These are phyloP conservation scores for Lamellibrachia luymesi DNA, from an alignment of 1,140 invertebrate genomes.

Conservation along the genomic window DNA sequence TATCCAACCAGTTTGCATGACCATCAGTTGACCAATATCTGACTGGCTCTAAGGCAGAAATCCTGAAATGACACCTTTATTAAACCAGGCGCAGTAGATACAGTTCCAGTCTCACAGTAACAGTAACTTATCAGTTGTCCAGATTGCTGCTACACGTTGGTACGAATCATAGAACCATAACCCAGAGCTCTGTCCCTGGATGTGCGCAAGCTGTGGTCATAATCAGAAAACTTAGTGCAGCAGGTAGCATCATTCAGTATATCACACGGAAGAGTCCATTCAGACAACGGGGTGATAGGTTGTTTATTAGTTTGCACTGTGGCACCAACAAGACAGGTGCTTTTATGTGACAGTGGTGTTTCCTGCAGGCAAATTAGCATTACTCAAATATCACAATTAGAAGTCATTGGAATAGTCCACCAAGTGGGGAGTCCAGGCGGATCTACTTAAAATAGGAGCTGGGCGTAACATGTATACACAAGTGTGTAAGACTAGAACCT, in stretches of 20 bases:
- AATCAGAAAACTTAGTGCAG: not conserved
- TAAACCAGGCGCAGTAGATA: not conserved
- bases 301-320: not conserved
- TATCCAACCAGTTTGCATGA: not conserved
- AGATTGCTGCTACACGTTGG: not conserved
- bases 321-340: not conserved
- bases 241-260: constrained; percentile 4
- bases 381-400: not conserved
- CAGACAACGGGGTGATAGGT: not conserved
- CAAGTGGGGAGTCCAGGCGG: not conserved
- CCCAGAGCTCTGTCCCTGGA: not conserved
- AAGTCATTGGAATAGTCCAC: not conserved
- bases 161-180: not conserved
- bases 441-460: not conserved
- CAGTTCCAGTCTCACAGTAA: not conserved
- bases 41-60: not conserved
- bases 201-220: not conserved
- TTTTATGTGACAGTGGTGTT: not conserved
- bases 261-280: not conserved
- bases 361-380: not conserved
- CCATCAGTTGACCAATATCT: not conserved
- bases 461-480: not conserved
- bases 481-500: not conserved
- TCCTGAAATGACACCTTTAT: not conserved
- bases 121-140: not conserved